Evolutionary conservation across 2,888 invertebrate genomes (phyloP).

Genomic region (Halictus quadricinctus): DNA sequence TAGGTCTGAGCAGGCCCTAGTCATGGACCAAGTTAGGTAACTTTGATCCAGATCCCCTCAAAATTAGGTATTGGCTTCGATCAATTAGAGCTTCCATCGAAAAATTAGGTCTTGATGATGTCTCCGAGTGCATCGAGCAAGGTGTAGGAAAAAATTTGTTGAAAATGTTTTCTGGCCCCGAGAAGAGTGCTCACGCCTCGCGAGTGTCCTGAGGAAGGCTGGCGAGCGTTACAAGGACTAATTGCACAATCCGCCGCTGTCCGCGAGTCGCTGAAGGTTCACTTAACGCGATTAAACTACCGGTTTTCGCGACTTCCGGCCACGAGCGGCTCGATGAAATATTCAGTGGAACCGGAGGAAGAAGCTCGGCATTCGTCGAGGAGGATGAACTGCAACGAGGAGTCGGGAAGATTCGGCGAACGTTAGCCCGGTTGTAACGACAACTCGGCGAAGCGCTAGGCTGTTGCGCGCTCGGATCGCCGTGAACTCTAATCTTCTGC

Average conservation of each 20-base stretch:
- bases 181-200: neutral
- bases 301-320: constrained; percentile 9
- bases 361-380: neutral
- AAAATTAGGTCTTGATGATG: neutral
- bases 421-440: constrained; percentile 21
- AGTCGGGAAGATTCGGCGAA: constrained; percentile 39
- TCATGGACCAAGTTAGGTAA: neutral
- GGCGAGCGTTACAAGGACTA: neutral
- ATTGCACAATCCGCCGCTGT: neutral
- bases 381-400: constrained; percentile 29
- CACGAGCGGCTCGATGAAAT: constrained; percentile 32
- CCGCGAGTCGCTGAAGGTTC: constrained; percentile 23
- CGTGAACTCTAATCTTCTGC: constrained; percentile 55
- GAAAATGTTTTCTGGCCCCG: neutral
- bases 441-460: neutral
- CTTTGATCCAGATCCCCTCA: neutral
- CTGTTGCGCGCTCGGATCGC: constrained; percentile 35
- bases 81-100: no score
- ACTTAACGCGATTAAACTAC: constrained; percentile 28
- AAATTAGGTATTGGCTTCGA: neutral
- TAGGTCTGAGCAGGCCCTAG: neutral
- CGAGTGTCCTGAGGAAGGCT: neutral
- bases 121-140: neutral
- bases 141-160: neutral
- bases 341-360: constrained; percentile 15